Conservation (phyloP, 2,113 vertebrate species). For the Macroglossus sobrinus region DNA sequence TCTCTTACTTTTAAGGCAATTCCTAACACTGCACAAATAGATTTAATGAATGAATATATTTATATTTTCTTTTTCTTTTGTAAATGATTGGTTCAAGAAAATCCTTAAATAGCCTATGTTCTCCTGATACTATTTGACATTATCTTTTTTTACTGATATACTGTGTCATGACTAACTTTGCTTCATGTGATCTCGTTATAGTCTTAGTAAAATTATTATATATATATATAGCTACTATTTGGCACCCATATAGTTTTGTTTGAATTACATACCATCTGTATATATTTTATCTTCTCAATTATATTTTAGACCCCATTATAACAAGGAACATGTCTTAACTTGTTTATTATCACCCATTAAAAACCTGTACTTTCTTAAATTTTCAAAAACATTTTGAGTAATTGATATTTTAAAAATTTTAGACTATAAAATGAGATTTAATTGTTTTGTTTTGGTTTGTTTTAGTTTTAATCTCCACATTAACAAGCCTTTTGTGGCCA, state of each 20-base stretch:
- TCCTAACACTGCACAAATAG: background rate
- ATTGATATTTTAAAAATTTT: background rate
- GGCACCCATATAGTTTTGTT: background rate
- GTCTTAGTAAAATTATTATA: background rate
- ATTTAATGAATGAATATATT: background rate
- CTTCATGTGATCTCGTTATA: background rate
- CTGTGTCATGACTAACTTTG: background rate
- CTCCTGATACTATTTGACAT: background rate
- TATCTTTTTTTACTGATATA: background rate
- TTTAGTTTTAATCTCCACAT: background rate
- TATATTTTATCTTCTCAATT: background rate
- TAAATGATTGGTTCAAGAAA: background rate
- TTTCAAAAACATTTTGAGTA: background rate
- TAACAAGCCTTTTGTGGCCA: background rate
- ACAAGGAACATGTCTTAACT: background rate
- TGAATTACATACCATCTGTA: background rate
- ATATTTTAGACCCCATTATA: background rate
- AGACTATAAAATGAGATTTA: background rate
- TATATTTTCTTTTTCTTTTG: background rate
- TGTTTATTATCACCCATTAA: background rate
- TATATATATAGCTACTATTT: background rate
- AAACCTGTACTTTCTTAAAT: background rate
- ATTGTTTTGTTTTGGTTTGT: background rate
- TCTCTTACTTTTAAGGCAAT: background rate
- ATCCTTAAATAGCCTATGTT: background rate